Evolutionary conservation across 2,888 invertebrate species (phyloP).

Genomic region (Oligia latruncula): DNA sequence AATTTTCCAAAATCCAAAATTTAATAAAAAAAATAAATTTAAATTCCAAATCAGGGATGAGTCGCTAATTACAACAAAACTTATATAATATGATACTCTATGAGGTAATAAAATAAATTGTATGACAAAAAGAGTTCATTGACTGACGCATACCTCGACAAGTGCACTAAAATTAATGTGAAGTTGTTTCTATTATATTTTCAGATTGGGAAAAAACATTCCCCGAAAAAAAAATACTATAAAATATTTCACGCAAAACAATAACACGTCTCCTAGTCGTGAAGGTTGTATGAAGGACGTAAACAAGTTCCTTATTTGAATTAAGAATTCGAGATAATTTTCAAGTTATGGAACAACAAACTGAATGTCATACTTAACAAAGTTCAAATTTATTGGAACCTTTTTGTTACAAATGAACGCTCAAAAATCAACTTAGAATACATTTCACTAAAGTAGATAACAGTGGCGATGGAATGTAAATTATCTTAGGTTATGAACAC

Average conservation of each 20-base stretch:
- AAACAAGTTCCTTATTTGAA: not conserved
- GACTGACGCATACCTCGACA: slow-evolving; percentile 31
- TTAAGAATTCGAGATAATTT: not conserved
- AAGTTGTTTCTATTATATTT: too few species aligned
- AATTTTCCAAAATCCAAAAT: too few species aligned
- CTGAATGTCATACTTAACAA: not conserved
- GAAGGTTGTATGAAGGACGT: too few species aligned
- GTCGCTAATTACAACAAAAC: not conserved
- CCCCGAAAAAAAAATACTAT: too few species aligned
- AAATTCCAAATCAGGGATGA: not conserved
- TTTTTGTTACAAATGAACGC: not conserved
- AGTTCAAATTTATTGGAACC: not conserved
- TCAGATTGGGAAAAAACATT: too few species aligned
- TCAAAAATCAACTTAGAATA: not conserved
- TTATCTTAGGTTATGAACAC: not conserved
- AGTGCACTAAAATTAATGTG: slow-evolving; percentile 25
- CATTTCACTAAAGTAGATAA: not conserved
- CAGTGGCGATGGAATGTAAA: not conserved
- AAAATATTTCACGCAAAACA: too few species aligned
- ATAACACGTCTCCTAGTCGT: too few species aligned
- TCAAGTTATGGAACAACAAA: not conserved
- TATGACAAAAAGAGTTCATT: slow-evolving; percentile 41
- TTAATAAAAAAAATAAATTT: too few species aligned
- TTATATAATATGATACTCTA: too few species aligned
- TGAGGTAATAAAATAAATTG: not conserved